Evolutionary conservation across 2,888 invertebrate species (phyloP), one percentile per base, ranked within the genome.

Genomic region (Luffia ferchaultella): DNA sequence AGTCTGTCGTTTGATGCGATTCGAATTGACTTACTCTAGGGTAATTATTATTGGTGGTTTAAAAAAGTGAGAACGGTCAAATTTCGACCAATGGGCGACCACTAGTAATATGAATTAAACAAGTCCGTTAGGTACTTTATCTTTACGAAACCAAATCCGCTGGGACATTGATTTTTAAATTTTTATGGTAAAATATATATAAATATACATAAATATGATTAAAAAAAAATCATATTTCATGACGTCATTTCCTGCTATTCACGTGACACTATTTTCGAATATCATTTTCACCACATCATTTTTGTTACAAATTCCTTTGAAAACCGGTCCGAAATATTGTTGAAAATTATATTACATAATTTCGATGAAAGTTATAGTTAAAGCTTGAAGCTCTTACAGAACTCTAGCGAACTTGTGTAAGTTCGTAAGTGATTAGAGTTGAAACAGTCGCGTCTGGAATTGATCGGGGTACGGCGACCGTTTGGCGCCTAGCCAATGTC

Each of bases 401-500:
- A 12, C 5, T 12, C 30, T 3, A 30, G 3, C 12, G 30, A 30
- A 30, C n/a, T 30, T 30, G 30, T 16, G 30, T 49, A 52, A 50
- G 52, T 58, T 58, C 12, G 20, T 46, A 46, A 55, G 54, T 55
- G 54, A 59, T 62, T 58, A 56, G 57, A 55, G 52, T 54, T 54
- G 52, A 54, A 55, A 63, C 60, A 58, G 30, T 47, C 20, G 56
- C 60, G 63, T 55, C 43, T 20, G 20, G 51, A 50, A 54, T 68
- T 64, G 68, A 69, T 60, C 64, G 64, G 51, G 54, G 49, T 55
- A 51, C 58, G 59, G 57, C 59, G 58, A 52, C 58, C 52, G 50
- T 46, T 55, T 59, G 68, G 68, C 68, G 60, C 61, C 60, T 51
- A 43, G 57, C 62, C 59, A 57, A 50, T 51, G 52, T 53, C 43